Evolutionary conservation across 2,888 invertebrate species (phyloP).

Genomic region (Brenthis hecate): DNA sequence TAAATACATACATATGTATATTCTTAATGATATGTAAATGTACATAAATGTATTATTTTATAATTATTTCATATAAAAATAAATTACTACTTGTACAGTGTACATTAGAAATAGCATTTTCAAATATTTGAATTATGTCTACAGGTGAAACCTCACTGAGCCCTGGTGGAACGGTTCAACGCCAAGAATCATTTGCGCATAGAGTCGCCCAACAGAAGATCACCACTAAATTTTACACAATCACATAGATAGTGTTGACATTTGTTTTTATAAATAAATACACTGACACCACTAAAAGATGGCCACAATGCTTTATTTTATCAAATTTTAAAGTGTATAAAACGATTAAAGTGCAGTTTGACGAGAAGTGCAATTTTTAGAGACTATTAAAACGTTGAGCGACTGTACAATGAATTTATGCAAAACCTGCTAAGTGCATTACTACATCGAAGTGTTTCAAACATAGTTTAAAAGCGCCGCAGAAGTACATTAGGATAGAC

Average conservation of each 20-base stretch:
- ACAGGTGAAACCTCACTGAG: slow-evolving; percentile 77
- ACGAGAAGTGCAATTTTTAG: slow-evolving; percentile 32
- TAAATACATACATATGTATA: no score
- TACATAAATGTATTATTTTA: background rate
- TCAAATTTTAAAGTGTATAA: slow-evolving; percentile 16
- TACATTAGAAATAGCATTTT: background rate
- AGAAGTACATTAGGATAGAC: slow-evolving; percentile 52
- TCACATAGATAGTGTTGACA: slow-evolving; percentile 43
- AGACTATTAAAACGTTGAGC: slow-evolving; percentile 33
- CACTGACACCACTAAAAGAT: slow-evolving; percentile 18
- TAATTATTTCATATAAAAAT: background rate
- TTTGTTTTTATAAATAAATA: slow-evolving; percentile 20
- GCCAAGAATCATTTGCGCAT: slow-evolving; percentile 31
- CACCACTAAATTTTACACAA: slow-evolving; percentile 44
- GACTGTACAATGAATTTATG: slow-evolving; percentile 38
- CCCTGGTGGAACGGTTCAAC: slow-evolving; percentile 52
- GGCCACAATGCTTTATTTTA: slow-evolving; percentile 13
- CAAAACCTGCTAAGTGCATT: slow-evolving; percentile 65
- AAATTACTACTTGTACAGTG: background rate
- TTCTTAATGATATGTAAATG: no score
- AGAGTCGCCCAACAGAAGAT: slow-evolving; percentile 32
- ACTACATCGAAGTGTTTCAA: slow-evolving; percentile 57
- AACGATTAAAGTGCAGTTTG: slow-evolving; percentile 22
- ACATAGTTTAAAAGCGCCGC: slow-evolving; percentile 60
- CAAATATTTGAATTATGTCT: slow-evolving; percentile 36